phyloP scores from a whole-genome alignment of 2,797 vertebrate species.

The Dipus sagitta region DNA sequence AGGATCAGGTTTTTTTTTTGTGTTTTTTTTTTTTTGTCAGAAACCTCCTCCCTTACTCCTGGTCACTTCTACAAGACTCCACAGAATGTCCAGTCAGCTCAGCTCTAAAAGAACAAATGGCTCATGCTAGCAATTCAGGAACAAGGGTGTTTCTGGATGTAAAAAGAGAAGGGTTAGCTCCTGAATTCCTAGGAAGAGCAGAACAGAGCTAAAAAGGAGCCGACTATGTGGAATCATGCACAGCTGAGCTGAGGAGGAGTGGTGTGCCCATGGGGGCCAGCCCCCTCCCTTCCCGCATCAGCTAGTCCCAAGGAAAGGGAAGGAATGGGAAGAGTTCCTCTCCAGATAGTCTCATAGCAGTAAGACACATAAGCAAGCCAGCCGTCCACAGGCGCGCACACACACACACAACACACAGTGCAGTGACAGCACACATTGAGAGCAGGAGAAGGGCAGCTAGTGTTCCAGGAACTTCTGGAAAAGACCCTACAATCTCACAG shows the following conservation, averaged over 20 bases:
- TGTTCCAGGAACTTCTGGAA: not conserved
- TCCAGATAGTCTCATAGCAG: not conserved
- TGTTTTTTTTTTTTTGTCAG: too few species aligned
- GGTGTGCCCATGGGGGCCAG: rapidly evolving
- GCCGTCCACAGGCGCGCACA: too few species aligned
- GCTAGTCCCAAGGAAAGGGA: not conserved
- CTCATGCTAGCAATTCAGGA: not conserved
- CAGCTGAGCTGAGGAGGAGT: too few species aligned
- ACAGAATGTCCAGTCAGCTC: not conserved
- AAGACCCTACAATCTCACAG: not conserved
- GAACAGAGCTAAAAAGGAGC: rapidly evolving
- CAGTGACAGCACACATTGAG: not conserved
- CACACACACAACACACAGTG: too few species aligned
- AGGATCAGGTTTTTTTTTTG: too few species aligned
- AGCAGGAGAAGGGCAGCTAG: not conserved
- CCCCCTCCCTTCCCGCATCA: not conserved
- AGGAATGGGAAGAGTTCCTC: too few species aligned
- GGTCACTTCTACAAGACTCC: not conserved
- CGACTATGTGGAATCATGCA: too few species aligned
- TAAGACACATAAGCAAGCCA: not conserved
- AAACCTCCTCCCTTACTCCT: not conserved
- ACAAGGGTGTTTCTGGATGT: not conserved
- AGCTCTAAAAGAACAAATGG: not conserved
- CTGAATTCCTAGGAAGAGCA: not conserved
- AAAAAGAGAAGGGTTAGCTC: not conserved